Conservation (phyloP, 2,113 vertebrate species). For the Nibea coibor region DNA sequence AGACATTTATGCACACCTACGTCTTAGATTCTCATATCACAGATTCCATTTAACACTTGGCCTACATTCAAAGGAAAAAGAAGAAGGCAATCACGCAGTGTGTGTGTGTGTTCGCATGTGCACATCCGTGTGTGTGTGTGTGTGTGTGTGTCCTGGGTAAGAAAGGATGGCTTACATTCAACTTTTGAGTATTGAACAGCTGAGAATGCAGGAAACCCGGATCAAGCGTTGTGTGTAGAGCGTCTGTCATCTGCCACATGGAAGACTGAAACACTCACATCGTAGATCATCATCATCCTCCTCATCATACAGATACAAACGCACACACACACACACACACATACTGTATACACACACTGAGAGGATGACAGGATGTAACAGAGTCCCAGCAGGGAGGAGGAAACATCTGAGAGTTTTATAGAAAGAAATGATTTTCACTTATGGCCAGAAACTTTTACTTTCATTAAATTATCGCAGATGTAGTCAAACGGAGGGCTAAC, state of each 20-base stretch:
- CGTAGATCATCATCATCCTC: slow-evolving; percentile 70
- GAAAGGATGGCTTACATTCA: slow-evolving; percentile 58
- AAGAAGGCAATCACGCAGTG: slow-evolving; percentile 35
- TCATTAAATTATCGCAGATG: background rate
- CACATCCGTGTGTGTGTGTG: slow-evolving; percentile 33
- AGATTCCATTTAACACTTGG: slow-evolving; percentile 63
- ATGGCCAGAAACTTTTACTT: background rate
- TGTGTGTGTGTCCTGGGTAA: slow-evolving; percentile 30
- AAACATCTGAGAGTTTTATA: slow-evolving; percentile 25
- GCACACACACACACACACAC: slow-evolving; percentile 10
- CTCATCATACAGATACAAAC: slow-evolving; percentile 36
- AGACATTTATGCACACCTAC: slow-evolving; percentile 49
- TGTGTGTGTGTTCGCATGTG: background rate
- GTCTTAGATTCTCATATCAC: slow-evolving; percentile 41
- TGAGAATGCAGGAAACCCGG: slow-evolving; percentile 74
- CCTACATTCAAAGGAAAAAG: slow-evolving; percentile 52
- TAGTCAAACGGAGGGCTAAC: background rate
- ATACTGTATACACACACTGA: background rate
- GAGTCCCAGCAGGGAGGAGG: slow-evolving; percentile 27
- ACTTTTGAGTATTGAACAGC: slow-evolving; percentile 69
- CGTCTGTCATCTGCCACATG: slow-evolving; percentile 61
- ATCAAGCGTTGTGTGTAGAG: slow-evolving; percentile 23
- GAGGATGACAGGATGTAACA: slow-evolving; percentile 44
- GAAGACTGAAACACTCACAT: slow-evolving; percentile 61
- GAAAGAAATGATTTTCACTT: slow-evolving; percentile 12